These are phyloP conservation scores for Zoanthus gigantus DNA, from an alignment of 92 coral and sea anemone species.

Conservation along the genomic window DNA sequence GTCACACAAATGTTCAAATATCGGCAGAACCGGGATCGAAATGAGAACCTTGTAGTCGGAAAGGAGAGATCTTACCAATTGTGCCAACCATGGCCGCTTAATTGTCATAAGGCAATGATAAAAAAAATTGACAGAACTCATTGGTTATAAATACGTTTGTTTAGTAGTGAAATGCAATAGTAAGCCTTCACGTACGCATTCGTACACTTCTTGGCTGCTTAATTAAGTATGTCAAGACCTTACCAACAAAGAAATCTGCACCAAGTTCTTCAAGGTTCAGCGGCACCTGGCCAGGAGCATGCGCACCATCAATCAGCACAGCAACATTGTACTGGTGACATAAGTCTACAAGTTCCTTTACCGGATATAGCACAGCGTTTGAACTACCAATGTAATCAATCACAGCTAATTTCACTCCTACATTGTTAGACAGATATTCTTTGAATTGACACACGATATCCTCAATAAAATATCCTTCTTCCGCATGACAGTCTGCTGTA, in stretches of 20 bases:
- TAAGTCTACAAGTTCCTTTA: slow-evolving; percentile 68
- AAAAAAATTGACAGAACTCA: too few species aligned
- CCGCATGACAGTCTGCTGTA: slow-evolving; percentile 66
- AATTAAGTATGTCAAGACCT: neutral
- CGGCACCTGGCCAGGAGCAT: slow-evolving; percentile 84
- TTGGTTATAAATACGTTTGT: too few species aligned
- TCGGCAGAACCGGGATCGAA: too few species aligned
- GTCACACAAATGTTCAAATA: too few species aligned
- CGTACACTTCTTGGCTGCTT: neutral
- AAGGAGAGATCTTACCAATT: too few species aligned
- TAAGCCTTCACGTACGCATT: too few species aligned
- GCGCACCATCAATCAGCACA: slow-evolving; percentile 85
- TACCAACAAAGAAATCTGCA: slow-evolving; percentile 86
- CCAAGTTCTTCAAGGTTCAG: slow-evolving; percentile 75
- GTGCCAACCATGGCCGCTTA: too few species aligned
- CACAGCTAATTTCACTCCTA: slow-evolving; percentile 68
- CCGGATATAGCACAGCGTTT: slow-evolving; percentile 77
- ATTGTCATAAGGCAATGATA: too few species aligned
- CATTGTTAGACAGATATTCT: slow-evolving; percentile 68
- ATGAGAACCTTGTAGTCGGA: too few species aligned
- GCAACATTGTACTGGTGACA: slow-evolving; percentile 71
- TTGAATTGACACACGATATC: slow-evolving; percentile 76
- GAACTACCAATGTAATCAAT: slow-evolving; percentile 75
- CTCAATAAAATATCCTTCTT: slow-evolving; percentile 60
- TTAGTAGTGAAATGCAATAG: too few species aligned